Conservation (phyloP, 2,113 vertebrate genomes). For the Caranx melampygus region DNA sequence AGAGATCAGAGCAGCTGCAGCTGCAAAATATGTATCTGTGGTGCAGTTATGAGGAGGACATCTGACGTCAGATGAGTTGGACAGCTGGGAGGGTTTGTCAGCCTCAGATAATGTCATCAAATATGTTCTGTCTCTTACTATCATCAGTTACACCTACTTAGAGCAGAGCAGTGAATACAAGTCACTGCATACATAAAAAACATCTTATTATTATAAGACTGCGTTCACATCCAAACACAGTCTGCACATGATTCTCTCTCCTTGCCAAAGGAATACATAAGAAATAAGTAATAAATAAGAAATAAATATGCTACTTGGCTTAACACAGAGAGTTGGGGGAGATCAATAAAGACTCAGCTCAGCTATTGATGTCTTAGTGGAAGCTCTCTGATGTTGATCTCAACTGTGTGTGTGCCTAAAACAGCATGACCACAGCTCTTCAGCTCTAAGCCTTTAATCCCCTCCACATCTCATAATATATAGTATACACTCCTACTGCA, state of each 20-base stretch:
- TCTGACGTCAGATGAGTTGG: slow-evolving; percentile 34
- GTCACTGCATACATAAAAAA: background rate
- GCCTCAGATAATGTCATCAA: slow-evolving; percentile 43
- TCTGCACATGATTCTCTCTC: background rate
- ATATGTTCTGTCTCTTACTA: background rate
- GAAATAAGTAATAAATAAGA: no score
- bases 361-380: slow-evolving; percentile 40
- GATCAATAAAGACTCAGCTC: slow-evolving; percentile 28
- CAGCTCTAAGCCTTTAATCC: slow-evolving; percentile 32
- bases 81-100: slow-evolving; percentile 46
- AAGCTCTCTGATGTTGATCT: slow-evolving; percentile 32
- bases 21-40: slow-evolving; percentile 6
- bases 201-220: slow-evolving; percentile 7
- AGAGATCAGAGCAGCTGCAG: slow-evolving; percentile 3
- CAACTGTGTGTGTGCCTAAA: background rate
- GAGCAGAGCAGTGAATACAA: slow-evolving; percentile 31
- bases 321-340: background rate
- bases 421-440: slow-evolving; percentile 29
- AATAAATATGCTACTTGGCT: slow-evolving; percentile 22
- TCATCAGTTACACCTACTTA: slow-evolving; percentile 1
- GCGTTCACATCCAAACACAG: background rate
- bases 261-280: background rate
- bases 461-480: slow-evolving; percentile 20
- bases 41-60: slow-evolving; percentile 32
- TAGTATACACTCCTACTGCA: background rate